Evolutionary conservation across 2,888 invertebrate species (phyloP).

Genomic region (Entomobrya multifasciata): DNA sequence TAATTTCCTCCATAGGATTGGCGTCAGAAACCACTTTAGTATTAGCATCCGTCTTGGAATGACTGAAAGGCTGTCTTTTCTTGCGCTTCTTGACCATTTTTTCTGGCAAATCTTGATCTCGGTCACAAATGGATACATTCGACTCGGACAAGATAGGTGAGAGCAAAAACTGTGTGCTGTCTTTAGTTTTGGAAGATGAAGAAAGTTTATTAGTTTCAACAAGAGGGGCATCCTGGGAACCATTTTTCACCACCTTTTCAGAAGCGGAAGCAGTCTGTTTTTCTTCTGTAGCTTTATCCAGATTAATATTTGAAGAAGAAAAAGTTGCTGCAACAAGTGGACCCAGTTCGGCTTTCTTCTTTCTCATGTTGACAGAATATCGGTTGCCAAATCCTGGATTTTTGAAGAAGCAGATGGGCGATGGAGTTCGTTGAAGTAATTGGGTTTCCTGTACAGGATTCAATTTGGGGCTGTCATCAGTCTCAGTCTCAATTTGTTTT

Average conservation of each 20-base stretch:
- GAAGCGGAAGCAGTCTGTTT: not conserved
- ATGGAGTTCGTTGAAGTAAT: conserved; percentile 13
- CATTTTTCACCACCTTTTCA: too few relatives aligned
- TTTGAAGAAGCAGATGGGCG: conserved; percentile 64
- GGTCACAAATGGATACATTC: conserved; percentile 40
- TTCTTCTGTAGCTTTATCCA: not conserved
- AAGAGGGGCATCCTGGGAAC: too few relatives aligned
- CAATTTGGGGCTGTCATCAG: conserved; percentile 22
- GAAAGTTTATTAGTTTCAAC: not conserved
- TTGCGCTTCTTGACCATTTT: not conserved
- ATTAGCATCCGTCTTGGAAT: not conserved
- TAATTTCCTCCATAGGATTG: conserved; percentile 15
- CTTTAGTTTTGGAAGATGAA: conserved; percentile 26
- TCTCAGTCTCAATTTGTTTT: conserved; percentile 14
- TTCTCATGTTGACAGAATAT: conserved; percentile 15
- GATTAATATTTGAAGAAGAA: conserved; percentile 13
- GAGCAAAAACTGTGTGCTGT: conserved; percentile 70
- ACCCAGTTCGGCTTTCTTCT: not conserved
- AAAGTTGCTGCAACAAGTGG: conserved; percentile 18
- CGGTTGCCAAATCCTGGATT: conserved; percentile 66
- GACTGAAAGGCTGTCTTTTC: not conserved
- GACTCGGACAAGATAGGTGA: conserved; percentile 65
- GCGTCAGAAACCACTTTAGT: not conserved
- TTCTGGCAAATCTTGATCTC: conserved; percentile 34
- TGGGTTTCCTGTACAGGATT: conserved; percentile 32